phyloP scores from a whole-genome alignment of 2,113 vertebrate species.

The Vicugna pacos region DNA sequence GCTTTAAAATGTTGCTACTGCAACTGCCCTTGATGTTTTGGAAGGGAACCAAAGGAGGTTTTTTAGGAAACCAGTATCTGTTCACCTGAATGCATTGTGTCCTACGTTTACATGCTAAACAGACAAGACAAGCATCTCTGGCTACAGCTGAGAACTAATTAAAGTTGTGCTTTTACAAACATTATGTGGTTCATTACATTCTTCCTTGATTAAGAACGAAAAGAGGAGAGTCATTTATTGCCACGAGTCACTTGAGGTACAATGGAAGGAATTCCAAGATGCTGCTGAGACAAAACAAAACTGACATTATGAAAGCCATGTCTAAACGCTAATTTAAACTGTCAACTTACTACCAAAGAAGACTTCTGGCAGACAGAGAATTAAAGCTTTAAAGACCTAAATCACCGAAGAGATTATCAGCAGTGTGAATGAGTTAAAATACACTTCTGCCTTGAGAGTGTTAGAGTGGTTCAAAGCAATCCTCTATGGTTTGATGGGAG shows the following conservation, averaged over 20 bases:
- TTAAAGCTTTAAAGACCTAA: slow-evolving; percentile 89
- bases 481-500: slow-evolving; percentile 69
- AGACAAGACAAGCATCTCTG: slow-evolving; percentile 86
- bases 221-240: slow-evolving; percentile 88
- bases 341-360: slow-evolving; percentile 87
- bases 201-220: slow-evolving; percentile 88
- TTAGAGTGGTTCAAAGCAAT: slow-evolving; percentile 64
- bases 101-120: slow-evolving; percentile 85
- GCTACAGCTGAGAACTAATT: slow-evolving; percentile 86
- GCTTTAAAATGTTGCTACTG: neutral
- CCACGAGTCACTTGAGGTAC: slow-evolving; percentile 89
- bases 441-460: slow-evolving; percentile 61
- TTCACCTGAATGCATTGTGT: slow-evolving; percentile 81
- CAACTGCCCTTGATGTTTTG: slow-evolving; percentile 29
- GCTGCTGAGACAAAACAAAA: slow-evolving; percentile 89
- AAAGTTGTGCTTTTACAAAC: slow-evolving; percentile 82
- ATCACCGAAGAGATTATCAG: slow-evolving; percentile 88
- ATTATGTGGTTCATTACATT: slow-evolving; percentile 84
- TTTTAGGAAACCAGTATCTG: slow-evolving; percentile 85
- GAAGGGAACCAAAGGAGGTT: slow-evolving; percentile 64
- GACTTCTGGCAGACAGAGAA: slow-evolving; percentile 88
- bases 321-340: slow-evolving; percentile 91
- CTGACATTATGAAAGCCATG: slow-evolving; percentile 89
- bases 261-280: slow-evolving; percentile 89
- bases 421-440: slow-evolving; percentile 83